These are phyloP conservation scores for Lumbricus terrestris DNA, from an alignment of 2,888 invertebrate genomes.

Conservation along the genomic window DNA sequence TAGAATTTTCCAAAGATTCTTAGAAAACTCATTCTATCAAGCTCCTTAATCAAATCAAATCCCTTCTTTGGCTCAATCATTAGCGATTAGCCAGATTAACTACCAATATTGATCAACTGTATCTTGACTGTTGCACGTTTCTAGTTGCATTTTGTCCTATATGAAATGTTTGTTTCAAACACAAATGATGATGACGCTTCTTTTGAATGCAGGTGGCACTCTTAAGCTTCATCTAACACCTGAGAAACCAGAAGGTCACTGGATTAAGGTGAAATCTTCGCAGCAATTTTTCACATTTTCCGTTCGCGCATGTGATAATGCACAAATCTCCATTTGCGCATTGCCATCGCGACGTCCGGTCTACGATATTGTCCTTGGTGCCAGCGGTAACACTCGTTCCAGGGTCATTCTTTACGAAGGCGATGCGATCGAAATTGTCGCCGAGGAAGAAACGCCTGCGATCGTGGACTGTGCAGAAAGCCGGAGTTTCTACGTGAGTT, in stretches of 20 bases:
- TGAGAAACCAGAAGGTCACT: background rate
- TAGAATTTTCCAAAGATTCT: background rate
- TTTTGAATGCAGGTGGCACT: background rate
- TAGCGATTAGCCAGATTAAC: background rate
- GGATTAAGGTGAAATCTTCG: background rate
- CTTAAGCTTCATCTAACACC: background rate
- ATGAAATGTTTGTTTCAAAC: background rate
- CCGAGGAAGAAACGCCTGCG: background rate
- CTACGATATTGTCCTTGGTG: slow-evolving; percentile 21
- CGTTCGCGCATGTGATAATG: slow-evolving; percentile 18
- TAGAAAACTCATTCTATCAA: background rate
- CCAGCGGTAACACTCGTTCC: background rate
- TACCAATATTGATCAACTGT: no score
- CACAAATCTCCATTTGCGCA: background rate
- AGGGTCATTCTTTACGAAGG: background rate
- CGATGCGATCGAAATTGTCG: background rate
- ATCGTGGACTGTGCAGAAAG: slow-evolving; percentile 13
- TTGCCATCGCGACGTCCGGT: background rate
- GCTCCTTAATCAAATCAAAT: no score
- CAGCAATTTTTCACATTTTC: background rate
- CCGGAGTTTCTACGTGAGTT: slow-evolving; percentile 27
- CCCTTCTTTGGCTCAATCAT: background rate
- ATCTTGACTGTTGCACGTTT: background rate
- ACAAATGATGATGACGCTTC: background rate
- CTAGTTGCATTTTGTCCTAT: background rate